Conservation (phyloP, 53 echinoderm and acorn worm species). For the Hippasteria phrygiana region DNA sequence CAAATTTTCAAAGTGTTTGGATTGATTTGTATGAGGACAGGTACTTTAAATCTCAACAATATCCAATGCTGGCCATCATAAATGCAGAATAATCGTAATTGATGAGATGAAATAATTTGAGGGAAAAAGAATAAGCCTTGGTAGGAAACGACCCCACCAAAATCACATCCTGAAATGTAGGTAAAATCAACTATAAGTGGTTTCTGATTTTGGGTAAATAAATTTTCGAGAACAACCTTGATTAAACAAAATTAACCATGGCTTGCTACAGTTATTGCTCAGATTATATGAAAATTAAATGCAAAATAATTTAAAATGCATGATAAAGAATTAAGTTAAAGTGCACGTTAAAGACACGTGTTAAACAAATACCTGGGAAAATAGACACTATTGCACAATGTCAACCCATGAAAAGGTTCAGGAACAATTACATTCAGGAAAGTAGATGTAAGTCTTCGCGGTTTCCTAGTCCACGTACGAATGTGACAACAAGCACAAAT, state of each 20-base stretch:
- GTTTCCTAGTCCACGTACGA: slow-evolving; percentile 42
- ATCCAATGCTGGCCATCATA: too few relatives aligned
- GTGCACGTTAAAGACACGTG: not conserved
- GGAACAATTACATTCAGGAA: slow-evolving; percentile 30
- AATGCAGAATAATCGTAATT: too few relatives aligned
- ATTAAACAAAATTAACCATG: not conserved
- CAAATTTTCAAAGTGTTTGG: not conserved
- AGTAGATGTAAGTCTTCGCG: not conserved
- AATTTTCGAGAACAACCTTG: not conserved
- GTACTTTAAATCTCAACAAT: not conserved
- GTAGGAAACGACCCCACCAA: not conserved
- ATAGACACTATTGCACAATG: not conserved
- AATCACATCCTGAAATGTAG: slow-evolving; percentile 17
- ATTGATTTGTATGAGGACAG: slow-evolving; percentile 4
- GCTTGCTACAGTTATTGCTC: not conserved
- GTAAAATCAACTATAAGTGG: slow-evolving; percentile 1
- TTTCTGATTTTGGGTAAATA: not conserved
- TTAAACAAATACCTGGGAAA: slow-evolving; percentile 2
- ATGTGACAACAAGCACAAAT: slow-evolving; percentile 48
- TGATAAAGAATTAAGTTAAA: not conserved
- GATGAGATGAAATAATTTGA: too few relatives aligned
- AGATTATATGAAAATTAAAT: not conserved
- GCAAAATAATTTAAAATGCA: not conserved
- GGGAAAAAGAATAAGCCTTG: not conserved
- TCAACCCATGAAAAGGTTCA: slow-evolving; percentile 12